Evolutionary conservation across 2,113 vertebrate species (phyloP).

Genomic region (Eurystomus gularis): DNA sequence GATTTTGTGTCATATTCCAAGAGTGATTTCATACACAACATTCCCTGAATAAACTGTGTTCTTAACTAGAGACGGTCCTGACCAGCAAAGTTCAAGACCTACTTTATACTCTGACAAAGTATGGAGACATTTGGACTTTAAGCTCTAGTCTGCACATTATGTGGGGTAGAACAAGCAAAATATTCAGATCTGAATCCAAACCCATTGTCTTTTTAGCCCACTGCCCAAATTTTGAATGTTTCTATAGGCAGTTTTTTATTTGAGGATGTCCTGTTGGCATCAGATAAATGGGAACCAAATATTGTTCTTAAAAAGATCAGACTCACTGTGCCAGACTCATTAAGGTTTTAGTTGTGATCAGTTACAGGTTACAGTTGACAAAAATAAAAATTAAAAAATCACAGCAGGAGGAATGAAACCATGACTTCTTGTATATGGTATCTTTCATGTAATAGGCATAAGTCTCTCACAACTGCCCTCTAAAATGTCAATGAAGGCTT

Average conservation of each 20-base stretch:
- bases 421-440: background rate
- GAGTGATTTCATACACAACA: slow-evolving; percentile 20
- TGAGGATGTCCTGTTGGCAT: background rate
- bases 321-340: background rate
- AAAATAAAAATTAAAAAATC: background rate
- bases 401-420: background rate
- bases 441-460: background rate
- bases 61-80: background rate
- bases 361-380: background rate
- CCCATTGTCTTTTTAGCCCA: background rate
- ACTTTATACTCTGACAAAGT: background rate
- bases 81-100: background rate
- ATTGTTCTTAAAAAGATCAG: background rate
- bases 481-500: background rate
- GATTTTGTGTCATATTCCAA: slow-evolving; percentile 31
- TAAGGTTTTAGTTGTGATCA: background rate
- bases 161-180: background rate
- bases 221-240: background rate
- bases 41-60: background rate
- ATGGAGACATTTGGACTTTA: background rate
- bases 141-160: background rate
- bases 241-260: background rate
- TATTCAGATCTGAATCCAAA: background rate
- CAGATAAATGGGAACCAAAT: background rate
- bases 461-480: background rate